Percentiles rank a stretch among this genome's conserved stretches.
Evolutionary conservation across 1,140 invertebrate species (phyloP).

Genomic region (Caerostris extrusa): DNA sequence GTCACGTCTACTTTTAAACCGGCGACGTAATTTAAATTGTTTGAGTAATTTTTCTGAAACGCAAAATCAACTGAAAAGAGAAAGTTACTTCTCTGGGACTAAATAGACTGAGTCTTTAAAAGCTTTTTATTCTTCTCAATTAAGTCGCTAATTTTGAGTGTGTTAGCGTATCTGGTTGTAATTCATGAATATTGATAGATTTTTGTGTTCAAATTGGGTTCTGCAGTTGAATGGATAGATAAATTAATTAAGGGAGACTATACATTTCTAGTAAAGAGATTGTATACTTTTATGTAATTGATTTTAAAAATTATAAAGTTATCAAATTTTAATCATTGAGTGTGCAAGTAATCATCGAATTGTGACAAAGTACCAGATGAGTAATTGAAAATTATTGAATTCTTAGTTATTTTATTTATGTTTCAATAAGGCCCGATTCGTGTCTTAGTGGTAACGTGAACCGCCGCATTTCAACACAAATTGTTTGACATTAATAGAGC

Average conservation of each 20-base stretch:
- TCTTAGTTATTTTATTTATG: no score
- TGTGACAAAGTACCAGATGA: no score
- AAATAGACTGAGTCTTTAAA: slow-evolving; percentile 19
- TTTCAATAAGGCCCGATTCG: no score
- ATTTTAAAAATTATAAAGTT: no score
- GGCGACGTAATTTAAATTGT: not conserved
- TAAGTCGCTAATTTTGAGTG: not conserved
- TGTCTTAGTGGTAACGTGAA: no score
- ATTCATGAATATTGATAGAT: not conserved
- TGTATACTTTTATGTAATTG: no score
- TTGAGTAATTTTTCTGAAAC: slow-evolving; percentile 26
- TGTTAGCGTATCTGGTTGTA: not conserved
- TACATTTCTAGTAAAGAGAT: not conserved
- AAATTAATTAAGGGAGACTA: not conserved
- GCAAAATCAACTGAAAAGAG: not conserved
- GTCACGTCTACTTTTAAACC: slow-evolving; percentile 16
- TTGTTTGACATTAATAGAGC: no score
- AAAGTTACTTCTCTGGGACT: not conserved
- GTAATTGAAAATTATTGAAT: no score
- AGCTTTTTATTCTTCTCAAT: slow-evolving; percentile 28
- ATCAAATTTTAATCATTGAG: no score
- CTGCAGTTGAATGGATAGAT: not conserved
- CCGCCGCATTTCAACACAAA: no score
- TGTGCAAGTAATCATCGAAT: no score
- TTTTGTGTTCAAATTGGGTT: not conserved